These are phyloP conservation scores for Noturus placidus DNA, from an alignment of 2,113 vertebrate species.

Conservation along the genomic window DNA sequence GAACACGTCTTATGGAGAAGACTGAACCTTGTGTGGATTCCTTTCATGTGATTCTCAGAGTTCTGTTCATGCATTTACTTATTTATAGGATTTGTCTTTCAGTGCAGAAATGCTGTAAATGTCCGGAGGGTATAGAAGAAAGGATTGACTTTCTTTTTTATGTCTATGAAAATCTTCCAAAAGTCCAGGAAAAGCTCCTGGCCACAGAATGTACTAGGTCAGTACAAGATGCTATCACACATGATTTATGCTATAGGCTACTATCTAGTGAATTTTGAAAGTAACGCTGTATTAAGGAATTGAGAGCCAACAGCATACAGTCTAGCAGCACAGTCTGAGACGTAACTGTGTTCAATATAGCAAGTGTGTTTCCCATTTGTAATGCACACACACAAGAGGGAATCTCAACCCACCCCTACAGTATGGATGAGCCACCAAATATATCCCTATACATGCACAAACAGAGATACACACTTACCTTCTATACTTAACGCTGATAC, in stretches of 20 bases:
- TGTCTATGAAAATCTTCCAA: background rate
- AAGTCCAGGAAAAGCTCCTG: background rate
- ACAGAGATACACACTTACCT: constrained; percentile 26
- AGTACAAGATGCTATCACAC: background rate
- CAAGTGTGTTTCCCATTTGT: background rate
- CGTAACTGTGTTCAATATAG: background rate
- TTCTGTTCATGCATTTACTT: constrained; percentile 22
- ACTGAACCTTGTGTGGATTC: background rate
- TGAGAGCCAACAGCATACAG: background rate
- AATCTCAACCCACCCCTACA: background rate
- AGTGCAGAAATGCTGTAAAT: constrained; percentile 1
- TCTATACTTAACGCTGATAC: background rate
- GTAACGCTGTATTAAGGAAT: background rate
- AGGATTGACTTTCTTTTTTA: background rate
- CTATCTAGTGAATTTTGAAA: background rate
- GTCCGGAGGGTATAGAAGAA: background rate
- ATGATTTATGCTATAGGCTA: background rate
- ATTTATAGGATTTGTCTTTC: constrained; percentile 16
- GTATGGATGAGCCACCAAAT: background rate
- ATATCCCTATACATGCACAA: background rate
- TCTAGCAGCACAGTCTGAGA: background rate
- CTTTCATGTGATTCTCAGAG: constrained; percentile 17
- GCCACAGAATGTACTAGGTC: background rate
- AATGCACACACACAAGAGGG: background rate
- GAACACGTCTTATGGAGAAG: background rate